These are phyloP conservation scores for Mongoloraphidia duomilia DNA, from an alignment of 2,888 invertebrate species.

Conservation along the genomic window DNA sequence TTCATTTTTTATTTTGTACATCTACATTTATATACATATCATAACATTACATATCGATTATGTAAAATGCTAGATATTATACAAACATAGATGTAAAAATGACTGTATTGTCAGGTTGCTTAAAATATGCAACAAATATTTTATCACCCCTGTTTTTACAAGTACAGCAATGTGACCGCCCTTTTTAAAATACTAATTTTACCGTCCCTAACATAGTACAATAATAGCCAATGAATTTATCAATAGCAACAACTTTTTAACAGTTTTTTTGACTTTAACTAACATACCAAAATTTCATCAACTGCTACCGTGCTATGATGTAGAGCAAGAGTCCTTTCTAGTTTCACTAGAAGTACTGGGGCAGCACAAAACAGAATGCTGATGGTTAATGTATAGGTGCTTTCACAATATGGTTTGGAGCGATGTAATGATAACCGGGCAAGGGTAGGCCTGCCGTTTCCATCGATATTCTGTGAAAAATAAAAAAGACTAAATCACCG, in stretches of 20 bases:
- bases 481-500: slow-evolving; percentile 10
- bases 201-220: no score
- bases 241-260: no score
- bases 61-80: no score
- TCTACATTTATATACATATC: slow-evolving; percentile 13
- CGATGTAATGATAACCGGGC: slow-evolving; percentile 83
- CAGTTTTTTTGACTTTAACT: no score
- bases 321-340: no score
- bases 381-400: slow-evolving; percentile 68
- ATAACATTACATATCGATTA: background rate
- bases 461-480: slow-evolving; percentile 79
- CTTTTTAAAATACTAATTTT: background rate
- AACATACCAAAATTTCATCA: no score
- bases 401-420: slow-evolving; percentile 85
- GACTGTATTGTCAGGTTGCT: background rate
- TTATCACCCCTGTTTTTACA: slow-evolving; percentile 3
- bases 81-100: background rate
- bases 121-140: background rate
- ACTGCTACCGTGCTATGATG: no score
- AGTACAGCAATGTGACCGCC: slow-evolving; percentile 14
- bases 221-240: no score
- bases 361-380: background rate
- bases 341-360: no score
- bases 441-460: slow-evolving; percentile 85
- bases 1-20: slow-evolving; percentile 18